These are phyloP conservation scores for Cynocephalus volans DNA, from an alignment of 2,113 vertebrate species.

Conservation along the genomic window DNA sequence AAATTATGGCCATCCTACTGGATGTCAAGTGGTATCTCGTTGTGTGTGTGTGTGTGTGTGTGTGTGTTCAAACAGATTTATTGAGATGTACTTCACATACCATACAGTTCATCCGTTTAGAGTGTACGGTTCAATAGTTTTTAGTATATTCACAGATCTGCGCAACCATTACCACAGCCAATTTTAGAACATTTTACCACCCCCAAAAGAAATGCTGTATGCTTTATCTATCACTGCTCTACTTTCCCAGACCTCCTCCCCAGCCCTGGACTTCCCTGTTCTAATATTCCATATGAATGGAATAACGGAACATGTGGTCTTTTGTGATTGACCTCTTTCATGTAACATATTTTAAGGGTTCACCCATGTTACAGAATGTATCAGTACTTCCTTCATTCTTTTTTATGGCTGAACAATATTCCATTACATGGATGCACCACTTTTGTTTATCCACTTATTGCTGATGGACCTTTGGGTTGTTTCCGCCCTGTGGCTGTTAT, in stretches of 20 bases:
- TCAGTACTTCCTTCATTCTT: neutral
- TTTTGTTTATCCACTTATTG: neutral
- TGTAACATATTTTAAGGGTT: neutral
- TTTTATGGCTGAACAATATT: neutral
- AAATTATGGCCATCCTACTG: neutral
- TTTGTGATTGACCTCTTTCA: neutral
- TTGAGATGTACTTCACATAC: neutral
- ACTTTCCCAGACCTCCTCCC: neutral
- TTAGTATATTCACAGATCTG: neutral
- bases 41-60: too few species aligned
- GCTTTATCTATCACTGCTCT: neutral
- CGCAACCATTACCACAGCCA: neutral
- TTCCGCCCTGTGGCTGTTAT: neutral
- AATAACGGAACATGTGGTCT: neutral
- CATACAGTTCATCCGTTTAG: neutral
- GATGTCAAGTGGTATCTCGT: neutral
- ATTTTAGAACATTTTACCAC: neutral
- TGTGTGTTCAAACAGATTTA: neutral
- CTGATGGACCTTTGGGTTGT: neutral
- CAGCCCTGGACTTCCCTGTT: neutral
- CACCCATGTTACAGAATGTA: rapidly evolving
- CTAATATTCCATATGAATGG: neutral
- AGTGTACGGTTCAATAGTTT: neutral
- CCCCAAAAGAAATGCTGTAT: neutral
- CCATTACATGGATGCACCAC: too few species aligned